A percentile compares a stretch with the other conserved stretches of the same genome.
Evolutionary conservation across 2,113 vertebrate species (phyloP).

Genomic region (Neogobius melanostomus): DNA sequence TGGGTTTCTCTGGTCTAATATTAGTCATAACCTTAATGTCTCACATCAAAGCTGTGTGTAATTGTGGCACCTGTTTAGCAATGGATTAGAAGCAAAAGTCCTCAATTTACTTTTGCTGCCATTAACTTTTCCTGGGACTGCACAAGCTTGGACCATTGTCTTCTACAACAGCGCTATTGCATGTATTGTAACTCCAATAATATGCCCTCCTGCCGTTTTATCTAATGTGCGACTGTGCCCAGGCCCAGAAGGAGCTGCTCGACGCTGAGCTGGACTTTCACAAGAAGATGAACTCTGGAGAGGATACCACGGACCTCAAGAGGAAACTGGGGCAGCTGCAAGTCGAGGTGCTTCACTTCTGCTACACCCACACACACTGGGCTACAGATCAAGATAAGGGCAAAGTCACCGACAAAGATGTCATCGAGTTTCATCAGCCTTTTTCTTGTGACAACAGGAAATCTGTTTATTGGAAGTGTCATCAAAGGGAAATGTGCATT

Average conservation of each 20-base stretch:
- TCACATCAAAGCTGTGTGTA: not conserved
- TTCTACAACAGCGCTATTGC: too few species aligned
- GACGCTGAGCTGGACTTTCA: constrained; percentile 96
- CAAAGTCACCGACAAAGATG: not conserved
- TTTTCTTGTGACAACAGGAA: constrained; percentile 32
- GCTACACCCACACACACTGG: too few species aligned
- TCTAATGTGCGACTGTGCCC: not conserved
- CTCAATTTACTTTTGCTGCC: too few species aligned
- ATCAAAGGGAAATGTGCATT: too few species aligned
- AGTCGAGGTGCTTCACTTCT: constrained; percentile 82
- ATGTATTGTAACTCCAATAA: too few species aligned
- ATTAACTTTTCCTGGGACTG: too few species aligned
- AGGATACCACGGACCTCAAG: constrained; percentile 95
- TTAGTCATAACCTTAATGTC: not conserved
- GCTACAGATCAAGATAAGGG: not conserved
- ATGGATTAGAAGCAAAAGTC: too few species aligned
- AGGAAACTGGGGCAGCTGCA: constrained; percentile 92
- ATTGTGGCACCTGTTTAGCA: not conserved
- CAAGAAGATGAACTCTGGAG: constrained; percentile 91
- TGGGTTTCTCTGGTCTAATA: not conserved
- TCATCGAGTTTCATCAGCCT: constrained; percentile 12
- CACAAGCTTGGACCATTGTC: too few species aligned
- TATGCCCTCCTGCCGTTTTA: not conserved
- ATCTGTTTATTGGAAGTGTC: not conserved
- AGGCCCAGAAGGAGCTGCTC: constrained; percentile 95